phyloP scores from a whole-genome alignment of 2,797 vertebrate genomes.

The Myotis vivesi region DNA sequence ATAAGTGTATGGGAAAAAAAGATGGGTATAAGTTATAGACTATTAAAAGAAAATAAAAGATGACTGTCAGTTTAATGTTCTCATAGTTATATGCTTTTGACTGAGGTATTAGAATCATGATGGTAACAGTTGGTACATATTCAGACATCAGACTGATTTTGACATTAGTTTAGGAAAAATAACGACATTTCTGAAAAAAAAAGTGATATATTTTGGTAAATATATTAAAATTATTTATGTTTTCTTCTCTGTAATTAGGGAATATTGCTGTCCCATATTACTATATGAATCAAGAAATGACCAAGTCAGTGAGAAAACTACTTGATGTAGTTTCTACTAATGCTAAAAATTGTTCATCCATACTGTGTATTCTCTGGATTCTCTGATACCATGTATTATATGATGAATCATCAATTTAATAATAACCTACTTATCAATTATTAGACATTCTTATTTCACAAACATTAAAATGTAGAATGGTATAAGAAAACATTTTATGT shows the following conservation, averaged over 20 bases:
- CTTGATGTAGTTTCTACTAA: background rate
- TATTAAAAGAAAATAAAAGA: background rate
- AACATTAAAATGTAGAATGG: background rate
- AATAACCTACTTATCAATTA: background rate
- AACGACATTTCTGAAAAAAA: slow-evolving; percentile 20
- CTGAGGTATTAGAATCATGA: background rate
- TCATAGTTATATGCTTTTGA: background rate
- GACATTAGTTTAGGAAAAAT: slow-evolving; percentile 37
- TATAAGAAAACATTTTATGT: background rate
- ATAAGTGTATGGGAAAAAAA: background rate
- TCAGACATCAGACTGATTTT: slow-evolving; percentile 34
- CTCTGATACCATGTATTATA: background rate
- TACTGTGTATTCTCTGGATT: slow-evolving; percentile 5
- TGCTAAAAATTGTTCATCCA: background rate
- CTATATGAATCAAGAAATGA: slow-evolving; percentile 5
- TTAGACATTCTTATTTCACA: background rate
- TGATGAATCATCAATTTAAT: background rate
- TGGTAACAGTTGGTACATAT: background rate
- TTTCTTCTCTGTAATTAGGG: slow-evolving; percentile 25
- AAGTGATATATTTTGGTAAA: slow-evolving; percentile 2
- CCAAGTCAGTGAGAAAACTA: background rate
- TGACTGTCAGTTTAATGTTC: background rate
- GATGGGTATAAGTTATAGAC: background rate
- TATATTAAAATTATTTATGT: slow-evolving; percentile 17
- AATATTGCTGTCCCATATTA: background rate